Evolutionary conservation across 2,797 vertebrate species (phyloP).

Genomic region (Melanogrammus aeglefinus): DNA sequence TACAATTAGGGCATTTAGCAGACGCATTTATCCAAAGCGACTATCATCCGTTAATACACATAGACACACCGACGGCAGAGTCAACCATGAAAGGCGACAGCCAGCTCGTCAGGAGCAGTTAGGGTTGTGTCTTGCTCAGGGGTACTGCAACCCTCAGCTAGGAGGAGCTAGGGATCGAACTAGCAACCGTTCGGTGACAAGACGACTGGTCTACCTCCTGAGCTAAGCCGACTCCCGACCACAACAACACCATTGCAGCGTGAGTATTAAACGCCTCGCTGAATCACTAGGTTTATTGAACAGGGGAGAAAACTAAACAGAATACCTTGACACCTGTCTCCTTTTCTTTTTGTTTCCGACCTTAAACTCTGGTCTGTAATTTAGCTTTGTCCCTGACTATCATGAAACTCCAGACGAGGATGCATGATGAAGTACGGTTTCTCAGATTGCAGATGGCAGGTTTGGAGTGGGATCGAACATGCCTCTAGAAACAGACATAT

Average conservation of each 20-base stretch:
- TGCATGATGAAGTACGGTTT: slow-evolving; percentile 15
- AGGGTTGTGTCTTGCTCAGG: no score
- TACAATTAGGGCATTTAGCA: no score
- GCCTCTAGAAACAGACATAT: neutral
- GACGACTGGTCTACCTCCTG: no score
- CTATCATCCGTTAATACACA: no score
- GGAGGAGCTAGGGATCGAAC: no score
- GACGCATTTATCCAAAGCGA: no score
- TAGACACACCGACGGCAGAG: no score
- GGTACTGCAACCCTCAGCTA: no score
- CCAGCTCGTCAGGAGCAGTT: no score
- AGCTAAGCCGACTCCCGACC: no score
- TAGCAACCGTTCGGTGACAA: no score
- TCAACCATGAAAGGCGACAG: no score
- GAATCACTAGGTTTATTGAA: neutral
- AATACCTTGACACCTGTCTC: neutral
- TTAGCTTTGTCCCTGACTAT: neutral
- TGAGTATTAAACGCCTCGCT: neutral
- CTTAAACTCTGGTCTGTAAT: neutral
- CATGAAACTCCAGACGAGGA: slow-evolving; percentile 23
- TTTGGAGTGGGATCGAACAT: neutral
- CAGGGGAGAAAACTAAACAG: neutral
- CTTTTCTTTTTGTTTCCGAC: neutral
- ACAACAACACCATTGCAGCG: neutral
- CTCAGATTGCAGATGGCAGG: slow-evolving; percentile 1